Base-by-base conservation (phyloP, 2,797 vertebrate genomes). In the Enteromius paludinosus region DNA sequence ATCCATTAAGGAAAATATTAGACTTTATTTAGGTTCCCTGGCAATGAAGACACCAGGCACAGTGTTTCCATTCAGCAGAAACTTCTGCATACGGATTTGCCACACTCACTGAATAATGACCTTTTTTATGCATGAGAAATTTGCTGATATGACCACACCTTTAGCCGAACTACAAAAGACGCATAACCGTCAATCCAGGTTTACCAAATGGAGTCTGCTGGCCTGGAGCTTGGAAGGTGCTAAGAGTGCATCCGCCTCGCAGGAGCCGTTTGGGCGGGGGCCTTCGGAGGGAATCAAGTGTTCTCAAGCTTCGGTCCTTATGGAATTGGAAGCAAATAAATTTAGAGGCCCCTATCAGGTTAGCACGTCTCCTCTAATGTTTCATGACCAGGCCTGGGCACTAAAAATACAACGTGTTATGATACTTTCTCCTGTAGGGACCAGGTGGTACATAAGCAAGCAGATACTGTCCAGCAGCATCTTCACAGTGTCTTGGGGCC, bases 371-470 rank as follows among this genome's bases (percentile, higher is more conserved):
- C 92, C 93, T 95, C 93, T 99, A 96, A 93, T 84, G 93, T 98
- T 97, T 98, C 97, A 97, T 93, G 89, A 89, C 92, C 84, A 86
- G 89, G 92, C 85, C 81, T 82, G 49, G 78, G 65, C 68, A 95
- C 97, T 98, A 99, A 97, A 98, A 97, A 98, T 98, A 99, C 90
- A 86, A 83, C 91, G 91, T 95, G 95, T 96, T 97, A 96, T 94
- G 96, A 96, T 95, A 95, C 92, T 91, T 95, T 92, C 94, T 93
- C 93, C 92, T 86, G 90, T 90, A 89, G 87, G 91, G 52, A 92
- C 94, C 92, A 94, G 94, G 92, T 92, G 95, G 92, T 95, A 94
- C 92, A 94, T 94, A 93, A 93, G 91, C 93, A 91, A 92, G 91
- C 94, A 94, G 91, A 94, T 92, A 91, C 89, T 90, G 89, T 88